These are phyloP conservation scores for Aphelinus atriplicis DNA, from an alignment of 1,140 invertebrate species.

Conservation along the genomic window DNA sequence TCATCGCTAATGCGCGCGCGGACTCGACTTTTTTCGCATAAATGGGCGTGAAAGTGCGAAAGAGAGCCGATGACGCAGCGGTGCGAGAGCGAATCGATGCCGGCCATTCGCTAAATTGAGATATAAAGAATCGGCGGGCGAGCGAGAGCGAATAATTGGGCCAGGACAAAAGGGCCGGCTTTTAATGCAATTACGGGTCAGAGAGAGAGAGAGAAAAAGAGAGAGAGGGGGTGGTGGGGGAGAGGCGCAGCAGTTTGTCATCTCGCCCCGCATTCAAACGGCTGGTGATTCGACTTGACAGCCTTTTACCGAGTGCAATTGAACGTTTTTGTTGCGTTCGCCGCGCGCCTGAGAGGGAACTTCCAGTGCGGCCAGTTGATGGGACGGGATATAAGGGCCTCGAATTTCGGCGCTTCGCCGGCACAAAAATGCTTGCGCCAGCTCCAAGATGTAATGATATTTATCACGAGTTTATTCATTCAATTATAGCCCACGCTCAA, in stretches of 20 bases:
- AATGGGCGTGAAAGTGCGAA: constrained; percentile 21
- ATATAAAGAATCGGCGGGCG: constrained; percentile 18
- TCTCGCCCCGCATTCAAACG: constrained; percentile 20
- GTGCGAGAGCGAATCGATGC: constrained; percentile 10
- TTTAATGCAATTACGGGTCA: constrained; percentile 32
- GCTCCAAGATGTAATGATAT: too few species aligned
- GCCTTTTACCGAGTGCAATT: constrained; percentile 33
- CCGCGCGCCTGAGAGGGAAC: neutral
- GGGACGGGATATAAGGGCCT: neutral
- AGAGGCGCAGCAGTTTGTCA: constrained; percentile 15
- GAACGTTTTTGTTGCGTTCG: constrained; percentile 15
- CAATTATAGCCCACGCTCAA: too few species aligned
- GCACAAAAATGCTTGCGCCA: neutral
- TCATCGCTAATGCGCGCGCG: too few species aligned
- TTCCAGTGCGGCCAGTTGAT: neutral
- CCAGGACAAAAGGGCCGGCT: constrained; percentile 26
- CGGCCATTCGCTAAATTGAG: constrained; percentile 10
- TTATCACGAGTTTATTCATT: too few species aligned
- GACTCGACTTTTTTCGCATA: neutral
- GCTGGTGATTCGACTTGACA: constrained; percentile 25
- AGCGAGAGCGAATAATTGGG: constrained; percentile 22
- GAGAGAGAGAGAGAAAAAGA: neutral
- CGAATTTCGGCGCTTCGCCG: neutral
- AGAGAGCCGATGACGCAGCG: constrained; percentile 1
- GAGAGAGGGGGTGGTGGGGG: neutral